Conservation (phyloP, 92 coral and sea anemone species). For the Palythoa caribaeorum region DNA sequence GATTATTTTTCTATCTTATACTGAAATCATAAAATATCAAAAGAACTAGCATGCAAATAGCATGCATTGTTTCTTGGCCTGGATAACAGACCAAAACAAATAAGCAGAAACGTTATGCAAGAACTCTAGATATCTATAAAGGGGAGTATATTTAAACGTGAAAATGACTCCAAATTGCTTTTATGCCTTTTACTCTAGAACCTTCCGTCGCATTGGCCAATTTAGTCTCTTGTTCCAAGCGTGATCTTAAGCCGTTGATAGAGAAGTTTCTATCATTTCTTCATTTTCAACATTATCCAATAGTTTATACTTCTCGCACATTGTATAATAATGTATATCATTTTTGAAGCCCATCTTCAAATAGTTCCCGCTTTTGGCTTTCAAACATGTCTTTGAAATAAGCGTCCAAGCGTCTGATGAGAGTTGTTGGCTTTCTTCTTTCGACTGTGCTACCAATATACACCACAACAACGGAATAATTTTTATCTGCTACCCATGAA, state of each 20-base stretch:
- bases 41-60: too few relatives aligned
- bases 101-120: too few relatives aligned
- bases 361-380: not conserved
- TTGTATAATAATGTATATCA: not conserved
- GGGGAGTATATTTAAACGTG: too few relatives aligned
- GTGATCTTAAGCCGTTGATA: not conserved
- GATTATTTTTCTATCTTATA: too few relatives aligned
- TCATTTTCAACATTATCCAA: not conserved
- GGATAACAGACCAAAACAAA: too few relatives aligned
- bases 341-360: not conserved
- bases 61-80: too few relatives aligned
- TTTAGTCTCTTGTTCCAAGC: conserved; percentile 3
- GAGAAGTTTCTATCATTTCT: not conserved
- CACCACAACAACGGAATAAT: not conserved
- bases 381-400: not conserved
- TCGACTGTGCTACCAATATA: not conserved
- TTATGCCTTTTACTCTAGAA: not conserved
- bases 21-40: too few relatives aligned
- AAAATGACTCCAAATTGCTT: too few relatives aligned
- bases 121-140: too few relatives aligned
- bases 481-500: not conserved
- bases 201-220: not conserved
- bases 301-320: not conserved
- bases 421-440: not conserved
- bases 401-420: not conserved